Base-by-base conservation (phyloP, 2,113 vertebrate species). In the Clarias gariepinus region DNA sequence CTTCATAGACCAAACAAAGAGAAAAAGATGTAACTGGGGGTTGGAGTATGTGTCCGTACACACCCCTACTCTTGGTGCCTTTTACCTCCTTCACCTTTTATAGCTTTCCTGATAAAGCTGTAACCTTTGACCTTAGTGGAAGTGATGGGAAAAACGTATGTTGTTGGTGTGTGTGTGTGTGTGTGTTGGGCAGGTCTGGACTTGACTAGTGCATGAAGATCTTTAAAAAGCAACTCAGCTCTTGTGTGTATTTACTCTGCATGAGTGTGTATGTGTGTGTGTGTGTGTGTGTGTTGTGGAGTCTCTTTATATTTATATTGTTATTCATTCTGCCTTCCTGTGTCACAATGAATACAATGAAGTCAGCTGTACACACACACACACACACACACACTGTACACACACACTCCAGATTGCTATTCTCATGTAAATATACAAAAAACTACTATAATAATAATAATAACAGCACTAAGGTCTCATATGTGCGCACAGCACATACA, bases 181-280 rank as follows among this genome's bases (percentile, higher is more conserved):
- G 66, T 19, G 61, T 64, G 18, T 12, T 10, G 85, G 21, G 61
- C 47, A 69, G 3, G 63, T 81, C n/a, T 57, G n/a, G 60, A 78
- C 61, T 74, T 78, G 71, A 77, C 33, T 77, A 23, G 57, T 18
- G 18, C 18, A 41, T 11, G 28, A 41, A 74, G 68, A 21, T 60
- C 53, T 74, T 73, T 73, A 84, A 41, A 69, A 58, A 36, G 21
- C 53, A 74, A 73, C 60, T 57, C 47, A 28, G 19, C 52, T 33
- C 79, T 47, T 82, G 19, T 61, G 23, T 61, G 21, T 82, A 8
- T 61, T 85, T 18, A 13, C 21, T 85, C 30, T 76, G 60, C 41
- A 58, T 64, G 58, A 47, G 69, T 77, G 83, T 60, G 60, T 82
- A 41, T 81, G 53, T 71, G 82, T 84, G 63, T 84, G 53, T 9